Percentiles rank a stretch among this genome's conserved stretches.
phyloP scores from a whole-genome alignment of 2,888 invertebrate species.

The Sylvicola cinctus region DNA sequence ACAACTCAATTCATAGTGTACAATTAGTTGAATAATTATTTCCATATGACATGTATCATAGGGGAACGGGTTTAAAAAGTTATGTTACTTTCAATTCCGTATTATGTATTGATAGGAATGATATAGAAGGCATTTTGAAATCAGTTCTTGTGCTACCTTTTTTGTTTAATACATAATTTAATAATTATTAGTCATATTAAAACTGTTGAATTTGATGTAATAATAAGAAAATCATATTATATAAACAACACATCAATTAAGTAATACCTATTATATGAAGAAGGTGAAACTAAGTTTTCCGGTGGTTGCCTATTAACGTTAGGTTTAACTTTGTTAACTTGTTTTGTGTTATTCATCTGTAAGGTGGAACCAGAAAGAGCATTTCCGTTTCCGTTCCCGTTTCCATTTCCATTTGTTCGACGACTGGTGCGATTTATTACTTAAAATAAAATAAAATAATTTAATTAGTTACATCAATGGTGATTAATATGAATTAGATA shows the following conservation, averaged over 20 bases:
- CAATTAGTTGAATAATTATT: too few relatives aligned
- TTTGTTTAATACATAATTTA: too few relatives aligned
- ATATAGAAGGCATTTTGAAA: too few relatives aligned
- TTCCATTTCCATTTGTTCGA: constrained; percentile 22
- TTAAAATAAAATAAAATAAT: constrained; percentile 16
- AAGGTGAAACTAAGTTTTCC: constrained; percentile 50
- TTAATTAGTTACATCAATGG: background rate
- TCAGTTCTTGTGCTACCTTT: too few relatives aligned
- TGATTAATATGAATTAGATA: background rate
- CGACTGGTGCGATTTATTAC: constrained; percentile 57
- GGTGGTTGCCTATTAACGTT: constrained; percentile 59
- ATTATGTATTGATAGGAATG: too few relatives aligned
- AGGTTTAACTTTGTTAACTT: constrained; percentile 78
- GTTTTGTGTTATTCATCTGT: constrained; percentile 33
- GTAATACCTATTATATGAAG: constrained; percentile 38
- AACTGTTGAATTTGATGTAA: too few relatives aligned
- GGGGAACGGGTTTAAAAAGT: too few relatives aligned
- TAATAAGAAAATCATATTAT: constrained; percentile 3
- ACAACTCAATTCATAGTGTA: too few relatives aligned
- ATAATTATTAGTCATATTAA: too few relatives aligned
- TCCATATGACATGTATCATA: too few relatives aligned
- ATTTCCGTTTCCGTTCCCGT: background rate
- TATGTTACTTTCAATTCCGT: too few relatives aligned
- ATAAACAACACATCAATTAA: too few relatives aligned
- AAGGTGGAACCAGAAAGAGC: constrained; percentile 13